Conservation (phyloP, 2,888 invertebrate species). For the Diarsia rubi region DNA sequence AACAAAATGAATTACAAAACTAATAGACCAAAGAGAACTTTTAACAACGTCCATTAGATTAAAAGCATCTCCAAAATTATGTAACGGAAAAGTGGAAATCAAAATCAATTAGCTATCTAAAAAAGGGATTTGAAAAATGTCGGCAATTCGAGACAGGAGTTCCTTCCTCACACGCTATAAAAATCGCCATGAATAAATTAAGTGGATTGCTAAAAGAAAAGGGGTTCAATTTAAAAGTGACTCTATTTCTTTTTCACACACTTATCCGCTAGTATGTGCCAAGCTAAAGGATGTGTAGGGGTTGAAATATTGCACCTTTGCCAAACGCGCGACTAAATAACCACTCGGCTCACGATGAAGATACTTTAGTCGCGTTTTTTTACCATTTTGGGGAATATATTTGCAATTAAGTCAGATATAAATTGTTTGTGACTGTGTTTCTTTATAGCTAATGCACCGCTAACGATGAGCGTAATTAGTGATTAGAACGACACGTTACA, state of each 20-base stretch:
- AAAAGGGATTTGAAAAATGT: constrained; percentile 34
- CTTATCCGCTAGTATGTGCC: constrained; percentile 70
- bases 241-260: constrained; percentile 69
- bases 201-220: constrained; percentile 43
- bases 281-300: constrained; percentile 63
- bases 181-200: constrained; percentile 77
- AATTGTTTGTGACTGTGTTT: background rate
- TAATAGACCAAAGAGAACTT: constrained; percentile 40
- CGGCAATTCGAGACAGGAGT: constrained; percentile 40
- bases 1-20: constrained; percentile 48
- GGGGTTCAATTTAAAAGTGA: constrained; percentile 64
- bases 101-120: constrained; percentile 41
- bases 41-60: constrained; percentile 47
- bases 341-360: constrained; percentile 46
- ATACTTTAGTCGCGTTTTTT: constrained; percentile 24
- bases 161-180: constrained; percentile 62
- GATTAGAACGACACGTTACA: background rate
- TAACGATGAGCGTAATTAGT: background rate
- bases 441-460: background rate
- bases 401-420: constrained; percentile 25
- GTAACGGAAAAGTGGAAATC: constrained; percentile 40
- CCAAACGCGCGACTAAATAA: constrained; percentile 59
- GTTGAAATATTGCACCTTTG: constrained; percentile 66
- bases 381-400: constrained; percentile 16
- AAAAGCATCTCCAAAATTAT: constrained; percentile 49